Percentiles rank a stretch among this genome's conserved stretches.
Conservation (phyloP, 2,113 vertebrate genomes). For the Pseudorhombus dupliciocellatus region DNA sequence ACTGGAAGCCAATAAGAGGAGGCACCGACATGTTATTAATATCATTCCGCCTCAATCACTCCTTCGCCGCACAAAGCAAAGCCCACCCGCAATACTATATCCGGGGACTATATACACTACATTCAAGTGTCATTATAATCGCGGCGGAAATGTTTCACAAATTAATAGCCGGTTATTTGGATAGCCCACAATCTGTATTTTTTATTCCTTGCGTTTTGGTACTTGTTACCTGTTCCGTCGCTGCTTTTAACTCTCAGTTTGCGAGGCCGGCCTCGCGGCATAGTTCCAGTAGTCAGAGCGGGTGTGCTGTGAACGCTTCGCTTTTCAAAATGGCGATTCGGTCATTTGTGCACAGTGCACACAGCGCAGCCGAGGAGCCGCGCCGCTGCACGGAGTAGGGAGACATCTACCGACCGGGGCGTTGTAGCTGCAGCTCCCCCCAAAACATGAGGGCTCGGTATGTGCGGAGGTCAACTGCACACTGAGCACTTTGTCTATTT, state of each 20-base stretch:
- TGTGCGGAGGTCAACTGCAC: too few species aligned
- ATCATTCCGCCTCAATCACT: constrained; percentile 91
- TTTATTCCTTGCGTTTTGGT: constrained; percentile 78
- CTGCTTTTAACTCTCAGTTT: constrained; percentile 86
- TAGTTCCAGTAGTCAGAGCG: constrained; percentile 86
- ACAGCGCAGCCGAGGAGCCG: constrained; percentile 33
- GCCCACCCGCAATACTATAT: constrained; percentile 86
- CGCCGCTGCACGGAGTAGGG: constrained; percentile 63
- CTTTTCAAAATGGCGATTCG: constrained; percentile 84
- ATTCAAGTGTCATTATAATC: constrained; percentile 75
- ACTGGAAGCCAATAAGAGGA: constrained; percentile 79
- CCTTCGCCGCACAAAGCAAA: constrained; percentile 82
- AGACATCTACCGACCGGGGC: constrained; percentile 75
- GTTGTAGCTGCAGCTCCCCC: constrained; percentile 8
- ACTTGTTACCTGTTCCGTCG: constrained; percentile 89
- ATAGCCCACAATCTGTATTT: constrained; percentile 60
- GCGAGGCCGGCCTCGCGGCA: constrained; percentile 97
- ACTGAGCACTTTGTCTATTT: too few species aligned
- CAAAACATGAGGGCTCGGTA: too few species aligned
- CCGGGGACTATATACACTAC: constrained; percentile 94
- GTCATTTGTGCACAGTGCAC: constrained; percentile 39
- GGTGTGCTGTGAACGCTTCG: constrained; percentile 84
- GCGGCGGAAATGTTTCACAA: constrained; percentile 54
- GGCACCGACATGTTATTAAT: constrained; percentile 83
- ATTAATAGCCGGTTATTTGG: constrained; percentile 46